Evolutionary conservation across 23 tunicate genomes (phyloP).

Genomic region (Trididemnum clinides): DNA sequence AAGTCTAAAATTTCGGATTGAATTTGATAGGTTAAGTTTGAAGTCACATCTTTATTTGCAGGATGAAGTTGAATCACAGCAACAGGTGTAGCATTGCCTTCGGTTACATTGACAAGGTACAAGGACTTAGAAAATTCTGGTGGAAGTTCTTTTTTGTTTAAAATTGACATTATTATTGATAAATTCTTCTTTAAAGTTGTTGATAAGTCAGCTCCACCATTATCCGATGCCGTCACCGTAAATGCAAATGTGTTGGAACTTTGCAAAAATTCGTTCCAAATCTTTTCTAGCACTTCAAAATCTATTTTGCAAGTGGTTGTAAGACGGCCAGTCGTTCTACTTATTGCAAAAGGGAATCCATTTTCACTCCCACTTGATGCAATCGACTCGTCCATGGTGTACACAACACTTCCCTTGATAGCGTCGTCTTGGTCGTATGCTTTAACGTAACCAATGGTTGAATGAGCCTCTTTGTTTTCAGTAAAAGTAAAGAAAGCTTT

Average conservation of each 20-base stretch:
- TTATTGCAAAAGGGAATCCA: constrained; percentile 42
- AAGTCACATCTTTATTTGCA: constrained; percentile 17
- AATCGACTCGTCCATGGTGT: neutral
- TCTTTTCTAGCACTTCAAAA: neutral
- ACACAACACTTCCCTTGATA: constrained; percentile 26
- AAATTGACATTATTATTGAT: constrained; percentile 7
- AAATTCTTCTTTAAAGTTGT: neutral
- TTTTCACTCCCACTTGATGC: neutral
- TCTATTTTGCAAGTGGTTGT: constrained; percentile 34
- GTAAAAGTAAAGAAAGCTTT: neutral
- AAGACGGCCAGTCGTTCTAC: constrained; percentile 48
- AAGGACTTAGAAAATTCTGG: constrained; percentile 24
- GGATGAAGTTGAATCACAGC: constrained; percentile 32
- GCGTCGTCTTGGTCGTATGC: constrained; percentile 63
- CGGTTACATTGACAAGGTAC: constrained; percentile 20
- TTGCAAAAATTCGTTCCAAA: neutral
- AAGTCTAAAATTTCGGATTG: neutral
- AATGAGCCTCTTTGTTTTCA: constrained; percentile 22
- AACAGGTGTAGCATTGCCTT: constrained; percentile 1
- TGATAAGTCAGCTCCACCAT: constrained; percentile 21
- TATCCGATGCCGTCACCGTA: constrained; percentile 30
- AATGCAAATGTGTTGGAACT: constrained; percentile 8
- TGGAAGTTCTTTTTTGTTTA: constrained; percentile 24
- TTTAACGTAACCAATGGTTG: constrained; percentile 35
- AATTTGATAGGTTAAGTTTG: neutral